These are phyloP conservation scores for Channa maculata DNA, from an alignment of 2,113 vertebrate species.

Conservation along the genomic window DNA sequence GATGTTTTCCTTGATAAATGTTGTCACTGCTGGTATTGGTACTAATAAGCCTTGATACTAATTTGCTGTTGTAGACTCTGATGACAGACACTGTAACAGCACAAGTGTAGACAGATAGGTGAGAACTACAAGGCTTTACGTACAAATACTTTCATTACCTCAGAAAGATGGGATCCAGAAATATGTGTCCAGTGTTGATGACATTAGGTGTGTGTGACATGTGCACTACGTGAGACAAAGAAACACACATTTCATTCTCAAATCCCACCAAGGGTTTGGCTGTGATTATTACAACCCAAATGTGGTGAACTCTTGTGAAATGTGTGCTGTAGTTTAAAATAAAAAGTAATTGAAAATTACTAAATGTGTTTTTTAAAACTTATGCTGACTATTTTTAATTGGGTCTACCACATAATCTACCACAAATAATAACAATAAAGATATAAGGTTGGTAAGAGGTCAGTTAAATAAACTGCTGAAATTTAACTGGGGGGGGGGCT, in stretches of 20 bases:
- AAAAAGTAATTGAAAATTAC: too few relatives aligned
- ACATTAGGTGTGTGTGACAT: constrained; percentile 21
- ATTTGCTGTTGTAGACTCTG: constrained; percentile 64
- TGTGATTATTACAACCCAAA: neutral
- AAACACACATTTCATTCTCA: neutral
- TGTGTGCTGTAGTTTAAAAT: too few relatives aligned
- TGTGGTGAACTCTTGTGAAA: neutral
- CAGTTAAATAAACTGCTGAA: too few relatives aligned
- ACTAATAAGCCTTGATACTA: constrained; percentile 72
- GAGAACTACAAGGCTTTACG: constrained; percentile 55
- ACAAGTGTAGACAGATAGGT: constrained; percentile 51
- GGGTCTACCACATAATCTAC: too few relatives aligned
- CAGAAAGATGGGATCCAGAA: constrained; percentile 12
- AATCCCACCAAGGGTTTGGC: neutral
- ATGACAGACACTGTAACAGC: constrained; percentile 60
- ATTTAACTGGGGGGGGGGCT: too few relatives aligned
- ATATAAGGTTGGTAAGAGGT: too few relatives aligned
- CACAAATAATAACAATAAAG: too few relatives aligned
- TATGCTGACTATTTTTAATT: too few relatives aligned
- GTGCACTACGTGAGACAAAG: neutral
- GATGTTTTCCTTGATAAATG: constrained; percentile 78
- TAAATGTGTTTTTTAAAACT: too few relatives aligned
- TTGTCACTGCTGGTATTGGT: constrained; percentile 73
- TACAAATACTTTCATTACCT: constrained; percentile 55
- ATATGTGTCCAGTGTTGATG: constrained; percentile 31